Evolutionary conservation across 2,797 vertebrate species (phyloP).

Genomic region (Octomys mimax): DNA sequence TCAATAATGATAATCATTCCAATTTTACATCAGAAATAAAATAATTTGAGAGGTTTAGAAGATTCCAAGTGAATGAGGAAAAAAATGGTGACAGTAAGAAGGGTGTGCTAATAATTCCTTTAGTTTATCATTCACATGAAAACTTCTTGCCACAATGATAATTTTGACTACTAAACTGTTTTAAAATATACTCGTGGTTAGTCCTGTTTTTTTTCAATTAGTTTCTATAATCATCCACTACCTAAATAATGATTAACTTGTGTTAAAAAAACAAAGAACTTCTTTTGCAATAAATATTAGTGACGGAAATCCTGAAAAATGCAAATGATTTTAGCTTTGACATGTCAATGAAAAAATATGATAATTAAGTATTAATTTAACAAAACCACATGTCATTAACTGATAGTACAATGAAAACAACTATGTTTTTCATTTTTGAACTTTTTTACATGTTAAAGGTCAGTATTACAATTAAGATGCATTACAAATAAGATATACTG

Average conservation of each 20-base stretch:
- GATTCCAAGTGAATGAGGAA: not conserved
- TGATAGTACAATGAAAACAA: not conserved
- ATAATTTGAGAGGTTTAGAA: not conserved
- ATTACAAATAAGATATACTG: not conserved
- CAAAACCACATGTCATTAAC: not conserved
- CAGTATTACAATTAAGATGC: not conserved
- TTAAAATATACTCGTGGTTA: not conserved
- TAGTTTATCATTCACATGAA: not conserved
- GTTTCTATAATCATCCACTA: not conserved
- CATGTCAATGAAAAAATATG: not conserved
- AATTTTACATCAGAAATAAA: slow-evolving; percentile 3
- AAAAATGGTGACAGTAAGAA: slow-evolving; percentile 1
- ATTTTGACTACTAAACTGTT: not conserved
- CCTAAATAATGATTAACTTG: not conserved
- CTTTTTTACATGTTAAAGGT: not conserved
- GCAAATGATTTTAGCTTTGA: not conserved
- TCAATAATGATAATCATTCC: not conserved
- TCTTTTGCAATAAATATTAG: not conserved
- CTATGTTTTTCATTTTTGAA: not conserved
- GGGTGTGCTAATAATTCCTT: not conserved
- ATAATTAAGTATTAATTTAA: slow-evolving; percentile 18
- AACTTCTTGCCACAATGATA: not conserved
- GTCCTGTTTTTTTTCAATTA: not conserved
- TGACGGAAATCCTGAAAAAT: not conserved
- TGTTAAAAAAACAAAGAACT: not conserved